These are phyloP conservation scores for Theonella swinhoei DNA, from an alignment of 37 sponge, comb jelly and placozoan species.

Conservation along the genomic window DNA sequence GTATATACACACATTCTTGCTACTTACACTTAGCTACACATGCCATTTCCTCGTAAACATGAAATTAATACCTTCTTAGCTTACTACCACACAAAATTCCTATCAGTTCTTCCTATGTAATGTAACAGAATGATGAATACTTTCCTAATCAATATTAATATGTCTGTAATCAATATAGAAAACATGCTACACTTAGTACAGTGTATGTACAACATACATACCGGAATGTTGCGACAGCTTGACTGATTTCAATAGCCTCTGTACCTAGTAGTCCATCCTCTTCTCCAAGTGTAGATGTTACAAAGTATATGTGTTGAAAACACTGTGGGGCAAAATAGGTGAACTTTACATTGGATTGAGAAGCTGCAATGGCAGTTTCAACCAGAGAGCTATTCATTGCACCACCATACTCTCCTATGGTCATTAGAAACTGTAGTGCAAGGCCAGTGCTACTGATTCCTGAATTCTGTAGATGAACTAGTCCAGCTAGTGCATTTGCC, in stretches of 20 bases:
- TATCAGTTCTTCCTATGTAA: too few relatives aligned
- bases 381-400: constrained; percentile 47
- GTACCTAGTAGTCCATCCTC: background rate
- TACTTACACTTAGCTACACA: too few relatives aligned
- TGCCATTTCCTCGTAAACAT: too few relatives aligned
- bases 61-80: too few relatives aligned
- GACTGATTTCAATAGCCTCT: background rate
- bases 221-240: background rate
- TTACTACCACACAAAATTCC: too few relatives aligned
- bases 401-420: constrained; percentile 70
- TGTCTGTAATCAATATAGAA: too few relatives aligned
- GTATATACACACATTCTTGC: too few relatives aligned
- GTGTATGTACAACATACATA: background rate
- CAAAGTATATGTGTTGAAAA: constrained; percentile 73
- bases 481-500: background rate
- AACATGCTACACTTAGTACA: too few relatives aligned
- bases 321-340: constrained; percentile 51
- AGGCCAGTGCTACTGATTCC: background rate
- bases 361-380: background rate
- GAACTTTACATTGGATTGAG: background rate
- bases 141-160: too few relatives aligned
- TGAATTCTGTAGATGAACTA: background rate
- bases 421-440: constrained; percentile 37
- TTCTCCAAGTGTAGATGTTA: constrained; percentile 62
- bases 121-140: too few relatives aligned